Evolutionary conservation across 1,140 invertebrate species (phyloP).

Genomic region (Drosophila lacertosa): DNA sequence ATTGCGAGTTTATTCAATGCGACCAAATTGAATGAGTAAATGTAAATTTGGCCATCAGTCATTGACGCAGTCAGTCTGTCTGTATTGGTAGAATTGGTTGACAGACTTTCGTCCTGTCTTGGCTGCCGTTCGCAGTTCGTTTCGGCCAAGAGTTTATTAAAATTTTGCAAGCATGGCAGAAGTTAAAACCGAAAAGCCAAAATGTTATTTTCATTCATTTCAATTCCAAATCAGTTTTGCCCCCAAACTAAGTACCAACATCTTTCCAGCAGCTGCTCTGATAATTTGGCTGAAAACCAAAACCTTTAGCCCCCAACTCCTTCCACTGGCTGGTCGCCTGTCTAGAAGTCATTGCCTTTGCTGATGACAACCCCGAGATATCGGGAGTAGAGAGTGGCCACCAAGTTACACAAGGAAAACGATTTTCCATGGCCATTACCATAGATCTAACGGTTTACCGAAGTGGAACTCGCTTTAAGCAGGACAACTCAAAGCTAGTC

Average conservation of each 20-base stretch:
- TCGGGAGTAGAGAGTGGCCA: conserved; percentile 52
- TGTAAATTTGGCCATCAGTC: conserved; percentile 22
- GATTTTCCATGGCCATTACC: conserved; percentile 71
- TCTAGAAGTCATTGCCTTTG: conserved; percentile 65
- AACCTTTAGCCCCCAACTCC: conserved; percentile 23
- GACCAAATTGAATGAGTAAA: conserved; percentile 1
- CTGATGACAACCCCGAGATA: conserved; percentile 74
- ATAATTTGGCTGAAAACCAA: conserved; percentile 74
- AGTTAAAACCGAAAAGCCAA: conserved; percentile 34
- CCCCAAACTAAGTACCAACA: conserved; percentile 9
- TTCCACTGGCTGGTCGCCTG: neutral
- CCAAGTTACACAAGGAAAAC: conserved; percentile 56
- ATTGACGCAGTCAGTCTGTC: conserved; percentile 2
- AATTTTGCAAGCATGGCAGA: conserved; percentile 65
- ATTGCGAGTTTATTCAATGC: neutral
- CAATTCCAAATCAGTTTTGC: conserved; percentile 62
- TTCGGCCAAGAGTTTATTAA: conserved; percentile 54
- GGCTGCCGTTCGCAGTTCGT: conserved; percentile 20
- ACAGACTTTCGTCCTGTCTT: conserved; percentile 9
- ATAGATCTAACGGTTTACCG: conserved; percentile 68
- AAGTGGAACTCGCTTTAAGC: conserved; percentile 22
- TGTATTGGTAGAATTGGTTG: conserved; percentile 17
- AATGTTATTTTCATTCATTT: conserved; percentile 62
- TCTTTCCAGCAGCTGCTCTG: conserved; percentile 33
- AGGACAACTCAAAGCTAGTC: conserved; percentile 14